Base-by-base conservation (phyloP, 92 coral and sea anemone species). In the Paramuricea clavata region DNA sequence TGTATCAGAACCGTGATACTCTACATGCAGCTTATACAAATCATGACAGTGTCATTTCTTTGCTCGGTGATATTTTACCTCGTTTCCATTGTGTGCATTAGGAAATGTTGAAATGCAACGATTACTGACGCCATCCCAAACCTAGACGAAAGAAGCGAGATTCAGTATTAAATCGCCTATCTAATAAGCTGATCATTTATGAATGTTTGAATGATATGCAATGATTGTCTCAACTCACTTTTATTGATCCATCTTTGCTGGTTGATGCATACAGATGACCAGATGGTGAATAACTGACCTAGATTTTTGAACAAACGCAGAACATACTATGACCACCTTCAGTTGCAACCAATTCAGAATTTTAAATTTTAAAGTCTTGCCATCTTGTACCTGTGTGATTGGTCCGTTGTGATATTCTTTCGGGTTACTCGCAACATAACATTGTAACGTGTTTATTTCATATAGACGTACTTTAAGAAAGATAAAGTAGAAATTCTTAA, bases 41-140 rank as follows among this genome's bases (percentile, higher is more conserved):
- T n/a, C n/a, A n/a, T n/a, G n/a, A n/a, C n/a, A 47, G 54, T 10
- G 19, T 10, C 1, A 10, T 47, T 47, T 47, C 13, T 10, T 6
- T 1, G 19, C 7, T 47, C 54, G 19, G 13, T 47, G n/a, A n/a
- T 8, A 17, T 17, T 47, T 72, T 67, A 92, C 99, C 95, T 94
- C 98, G 2, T 93, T 98, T 1, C 98, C 98, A 60, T 97, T 94
- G 76, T 97, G 99, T 34, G 99, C 99, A 54, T 94, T 91, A 49
- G 97, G 94, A 76, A 97, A 97, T 5, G 99, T 97, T 65, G 95
- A 89, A 4, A 97, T 92, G 57, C 99, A 97, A 61, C 93, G 88
- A 89, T 97, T 97, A 42, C 98, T 97, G 56, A 97, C 98, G 32
- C 99, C 99, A 84, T 96, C 99, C 99, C 99, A 97, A 16, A 97